These are phyloP conservation scores for Drosophila acutilabella DNA, from an alignment of 2,888 invertebrate species.

Conservation along the genomic window DNA sequence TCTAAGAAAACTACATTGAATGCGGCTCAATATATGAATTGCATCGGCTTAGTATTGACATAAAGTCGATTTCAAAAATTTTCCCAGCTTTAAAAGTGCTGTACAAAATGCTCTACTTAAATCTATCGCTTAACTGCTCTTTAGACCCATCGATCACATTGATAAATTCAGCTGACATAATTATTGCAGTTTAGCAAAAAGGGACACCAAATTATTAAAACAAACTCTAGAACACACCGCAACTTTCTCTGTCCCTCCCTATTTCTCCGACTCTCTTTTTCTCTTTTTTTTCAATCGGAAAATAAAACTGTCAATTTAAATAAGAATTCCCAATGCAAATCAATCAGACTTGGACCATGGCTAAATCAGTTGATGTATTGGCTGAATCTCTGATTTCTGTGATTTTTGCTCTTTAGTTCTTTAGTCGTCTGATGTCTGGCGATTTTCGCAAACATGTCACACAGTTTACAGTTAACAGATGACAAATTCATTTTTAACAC, in stretches of 20 bases:
- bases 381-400: conserved; percentile 44
- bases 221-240: conserved; percentile 6
- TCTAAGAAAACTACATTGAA: no score
- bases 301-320: conserved; percentile 72
- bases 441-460: conserved; percentile 80
- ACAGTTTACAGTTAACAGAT: conserved; percentile 78
- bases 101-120: not conserved
- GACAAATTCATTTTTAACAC: conserved; percentile 83
- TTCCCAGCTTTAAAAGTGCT: not conserved
- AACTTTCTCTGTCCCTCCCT: not conserved
- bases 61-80: no score
- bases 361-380: conserved; percentile 78
- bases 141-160: conserved; percentile 67
- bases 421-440: conserved; percentile 36
- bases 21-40: no score
- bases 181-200: conserved; percentile 65
- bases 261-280: not conserved
- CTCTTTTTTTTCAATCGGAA: conserved; percentile 37
- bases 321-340: conserved; percentile 82
- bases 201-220: conserved; percentile 36
- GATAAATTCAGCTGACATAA: conserved; percentile 74
- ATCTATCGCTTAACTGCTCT: not conserved
- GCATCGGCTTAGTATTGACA: no score
- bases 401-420: not conserved
- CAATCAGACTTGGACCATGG: conserved; percentile 80